These are phyloP conservation scores for Cataglyphis cursor DNA, from an alignment of 2,888 invertebrate species.

Conservation along the genomic window DNA sequence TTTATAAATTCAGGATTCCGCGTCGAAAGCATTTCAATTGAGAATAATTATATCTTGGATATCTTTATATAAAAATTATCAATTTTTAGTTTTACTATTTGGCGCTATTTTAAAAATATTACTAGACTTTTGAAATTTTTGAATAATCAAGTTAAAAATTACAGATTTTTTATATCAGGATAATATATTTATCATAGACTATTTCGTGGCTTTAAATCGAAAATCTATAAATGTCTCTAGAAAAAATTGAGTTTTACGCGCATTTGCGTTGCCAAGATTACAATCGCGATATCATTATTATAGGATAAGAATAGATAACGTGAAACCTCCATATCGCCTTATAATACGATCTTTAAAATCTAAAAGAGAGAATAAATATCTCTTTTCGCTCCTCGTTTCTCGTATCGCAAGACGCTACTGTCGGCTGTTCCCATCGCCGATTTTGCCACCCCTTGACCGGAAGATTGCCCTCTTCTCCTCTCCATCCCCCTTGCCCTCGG, in stretches of 20 bases:
- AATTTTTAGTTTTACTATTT: not conserved
- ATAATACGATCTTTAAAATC: not conserved
- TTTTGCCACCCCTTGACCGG: conserved; percentile 26
- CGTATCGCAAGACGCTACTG: not conserved
- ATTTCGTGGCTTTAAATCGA: not conserved
- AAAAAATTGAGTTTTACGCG: not conserved
- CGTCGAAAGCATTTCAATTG: not conserved
- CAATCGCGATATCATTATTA: not conserved
- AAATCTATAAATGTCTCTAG: not conserved
- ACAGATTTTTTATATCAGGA: not conserved
- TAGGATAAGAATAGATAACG: not conserved
- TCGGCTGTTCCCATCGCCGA: conserved; percentile 42
- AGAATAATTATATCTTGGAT: not conserved
- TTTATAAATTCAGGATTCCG: not conserved
- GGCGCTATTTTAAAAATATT: not conserved
- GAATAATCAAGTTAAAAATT: not conserved
- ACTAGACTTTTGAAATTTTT: not conserved
- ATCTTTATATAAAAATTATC: not conserved
- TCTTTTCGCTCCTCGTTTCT: not conserved
- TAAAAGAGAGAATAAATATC: not conserved
- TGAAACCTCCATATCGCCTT: too few species aligned
- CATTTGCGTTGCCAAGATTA: not conserved
- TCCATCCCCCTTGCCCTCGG: conserved; percentile 45
- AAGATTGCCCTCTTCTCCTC: conserved; percentile 31
- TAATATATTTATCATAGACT: not conserved